Percentiles rank a stretch among this genome's conserved stretches.
Evolutionary conservation across 2,113 vertebrate genomes (phyloP).

Genomic region (Bos javanicus): DNA sequence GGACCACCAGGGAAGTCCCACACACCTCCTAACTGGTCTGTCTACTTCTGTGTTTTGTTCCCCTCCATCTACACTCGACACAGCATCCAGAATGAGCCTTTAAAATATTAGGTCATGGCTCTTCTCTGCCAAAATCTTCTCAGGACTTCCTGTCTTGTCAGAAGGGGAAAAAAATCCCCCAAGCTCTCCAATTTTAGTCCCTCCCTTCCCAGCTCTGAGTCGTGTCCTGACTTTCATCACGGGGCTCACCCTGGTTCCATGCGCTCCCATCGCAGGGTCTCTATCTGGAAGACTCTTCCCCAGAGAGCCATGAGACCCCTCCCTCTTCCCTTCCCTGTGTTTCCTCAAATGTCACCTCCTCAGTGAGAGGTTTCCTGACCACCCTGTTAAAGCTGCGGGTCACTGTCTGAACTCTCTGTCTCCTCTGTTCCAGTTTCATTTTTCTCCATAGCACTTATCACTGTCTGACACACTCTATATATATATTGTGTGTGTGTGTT

Average conservation of each 20-base stretch:
- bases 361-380: background rate
- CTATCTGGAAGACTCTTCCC: background rate
- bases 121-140: background rate
- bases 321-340: rapidly evolving
- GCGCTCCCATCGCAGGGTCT: rapidly evolving
- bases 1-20: background rate
- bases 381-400: background rate
- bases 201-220: background rate
- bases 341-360: background rate
- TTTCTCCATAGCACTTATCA: background rate
- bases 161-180: too few species aligned
- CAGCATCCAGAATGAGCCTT: background rate
- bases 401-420: background rate
- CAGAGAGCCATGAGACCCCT: background rate
- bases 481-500: background rate
- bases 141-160: background rate
- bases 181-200: background rate
- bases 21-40: background rate
- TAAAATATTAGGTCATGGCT: background rate
- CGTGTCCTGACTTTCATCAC: background rate
- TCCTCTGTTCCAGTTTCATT: background rate
- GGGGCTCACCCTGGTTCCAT: too few species aligned
- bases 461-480: background rate
- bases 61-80: background rate
- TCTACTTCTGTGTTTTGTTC: background rate